Percentiles rank a stretch among this genome's conserved stretches.
Conservation (phyloP, 2,113 vertebrate species). For the Pipra filicauda region DNA sequence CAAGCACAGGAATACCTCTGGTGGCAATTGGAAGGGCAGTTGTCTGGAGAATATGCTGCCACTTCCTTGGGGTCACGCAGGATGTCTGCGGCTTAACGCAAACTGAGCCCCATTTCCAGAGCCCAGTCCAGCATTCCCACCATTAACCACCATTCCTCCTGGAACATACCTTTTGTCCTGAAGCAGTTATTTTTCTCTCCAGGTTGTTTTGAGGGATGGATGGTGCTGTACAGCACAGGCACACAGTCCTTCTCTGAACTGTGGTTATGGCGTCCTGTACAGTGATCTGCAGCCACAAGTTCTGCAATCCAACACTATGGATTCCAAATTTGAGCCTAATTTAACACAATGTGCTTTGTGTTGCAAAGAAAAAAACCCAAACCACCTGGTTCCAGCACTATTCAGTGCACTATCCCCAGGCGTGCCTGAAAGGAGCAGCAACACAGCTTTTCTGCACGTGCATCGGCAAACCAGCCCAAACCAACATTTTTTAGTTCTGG, state of each 20-base stretch:
- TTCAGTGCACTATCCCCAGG: background rate
- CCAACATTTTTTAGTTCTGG: background rate
- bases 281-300: fast-evolving
- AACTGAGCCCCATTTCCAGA: background rate
- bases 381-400: background rate
- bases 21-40: fast-evolving
- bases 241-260: fast-evolving
- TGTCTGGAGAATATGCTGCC: fast-evolving
- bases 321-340: background rate
- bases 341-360: background rate
- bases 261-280: fast-evolving
- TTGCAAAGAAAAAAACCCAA: background rate
- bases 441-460: fast-evolving
- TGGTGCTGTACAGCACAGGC: background rate
- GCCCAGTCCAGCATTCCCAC: background rate
- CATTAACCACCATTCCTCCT: background rate
- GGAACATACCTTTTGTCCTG: background rate
- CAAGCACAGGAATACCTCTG: fast-evolving
- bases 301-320: fast-evolving
- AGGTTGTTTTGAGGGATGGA: background rate
- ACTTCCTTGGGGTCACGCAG: fast-evolving
- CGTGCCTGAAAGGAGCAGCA: background rate
- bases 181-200: background rate
- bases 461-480: background rate
- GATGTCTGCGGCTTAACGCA: background rate